A percentile compares a stretch with the other conserved stretches of the same genome.
These are phyloP conservation scores for Ibidorhyncha struthersii DNA, from an alignment of 2,113 vertebrate species.

Conservation along the genomic window DNA sequence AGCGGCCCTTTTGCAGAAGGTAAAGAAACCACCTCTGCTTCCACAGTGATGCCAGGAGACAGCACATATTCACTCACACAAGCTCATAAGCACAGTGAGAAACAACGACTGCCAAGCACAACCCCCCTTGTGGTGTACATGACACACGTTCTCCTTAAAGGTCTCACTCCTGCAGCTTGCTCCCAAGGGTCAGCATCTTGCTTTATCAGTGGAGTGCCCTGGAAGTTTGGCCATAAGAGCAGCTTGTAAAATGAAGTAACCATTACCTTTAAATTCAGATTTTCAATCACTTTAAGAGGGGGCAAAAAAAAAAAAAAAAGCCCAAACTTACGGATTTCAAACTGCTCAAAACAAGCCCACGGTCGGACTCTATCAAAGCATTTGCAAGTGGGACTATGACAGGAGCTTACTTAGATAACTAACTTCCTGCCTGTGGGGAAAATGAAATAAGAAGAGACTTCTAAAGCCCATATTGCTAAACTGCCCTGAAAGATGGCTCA, in stretches of 20 bases:
- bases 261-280: neutral
- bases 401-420: neutral
- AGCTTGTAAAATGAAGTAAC: neutral
- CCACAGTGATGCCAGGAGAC: neutral
- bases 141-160: neutral
- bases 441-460: neutral
- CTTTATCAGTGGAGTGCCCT: neutral
- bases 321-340: neutral
- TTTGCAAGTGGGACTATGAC: neutral
- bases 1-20: neutral
- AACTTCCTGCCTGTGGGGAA: neutral
- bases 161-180: neutral
- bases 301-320: neutral
- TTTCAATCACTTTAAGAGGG: neutral
- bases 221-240: neutral
- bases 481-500: neutral
- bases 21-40: neutral
- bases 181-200: neutral
- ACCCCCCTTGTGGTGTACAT: too few species aligned
- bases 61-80: neutral
- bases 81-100: neutral
- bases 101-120: neutral
- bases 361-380: neutral
- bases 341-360: neutral
- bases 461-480: neutral